phyloP scores from a whole-genome alignment of 2,113 vertebrate genomes.

The Conger conger region DNA sequence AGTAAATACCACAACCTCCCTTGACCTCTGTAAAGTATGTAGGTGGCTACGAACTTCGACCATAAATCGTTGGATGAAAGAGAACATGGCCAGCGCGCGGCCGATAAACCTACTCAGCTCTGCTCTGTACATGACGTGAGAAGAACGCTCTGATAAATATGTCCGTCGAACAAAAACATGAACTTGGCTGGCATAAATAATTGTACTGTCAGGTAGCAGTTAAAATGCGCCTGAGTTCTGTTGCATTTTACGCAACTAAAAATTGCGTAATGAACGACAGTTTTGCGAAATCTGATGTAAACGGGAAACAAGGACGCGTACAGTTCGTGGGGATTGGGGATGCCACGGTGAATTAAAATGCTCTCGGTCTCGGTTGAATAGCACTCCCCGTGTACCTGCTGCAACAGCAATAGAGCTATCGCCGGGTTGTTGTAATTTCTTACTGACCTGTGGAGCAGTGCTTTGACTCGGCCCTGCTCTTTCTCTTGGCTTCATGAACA shows the following conservation, averaged over 20 bases:
- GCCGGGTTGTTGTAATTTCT: background rate
- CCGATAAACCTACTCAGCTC: background rate
- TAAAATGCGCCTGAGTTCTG: too few relatives aligned
- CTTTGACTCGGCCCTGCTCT: background rate
- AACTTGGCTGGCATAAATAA: too few relatives aligned
- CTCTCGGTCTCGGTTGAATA: background rate
- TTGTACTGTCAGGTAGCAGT: too few relatives aligned
- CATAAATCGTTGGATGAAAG: background rate
- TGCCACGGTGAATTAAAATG: background rate
- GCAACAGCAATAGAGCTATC: background rate
- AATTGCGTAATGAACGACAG: too few relatives aligned
- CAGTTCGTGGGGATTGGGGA: background rate
- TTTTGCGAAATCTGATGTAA: background rate
- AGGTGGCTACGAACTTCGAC: slow-evolving; percentile 28
- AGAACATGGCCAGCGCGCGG: background rate
- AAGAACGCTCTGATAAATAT: background rate
- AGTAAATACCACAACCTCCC: slow-evolving; percentile 43
- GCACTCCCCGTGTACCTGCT: background rate
- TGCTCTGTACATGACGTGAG: background rate
- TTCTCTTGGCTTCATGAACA: background rate
- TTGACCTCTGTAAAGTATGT: slow-evolving; percentile 52
- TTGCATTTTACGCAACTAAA: too few relatives aligned
- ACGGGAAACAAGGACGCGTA: background rate
- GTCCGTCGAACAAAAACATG: background rate
- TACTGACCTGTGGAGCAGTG: background rate